phyloP scores from a whole-genome alignment of 1,140 invertebrate species.

The Drosophila oshimai region DNA sequence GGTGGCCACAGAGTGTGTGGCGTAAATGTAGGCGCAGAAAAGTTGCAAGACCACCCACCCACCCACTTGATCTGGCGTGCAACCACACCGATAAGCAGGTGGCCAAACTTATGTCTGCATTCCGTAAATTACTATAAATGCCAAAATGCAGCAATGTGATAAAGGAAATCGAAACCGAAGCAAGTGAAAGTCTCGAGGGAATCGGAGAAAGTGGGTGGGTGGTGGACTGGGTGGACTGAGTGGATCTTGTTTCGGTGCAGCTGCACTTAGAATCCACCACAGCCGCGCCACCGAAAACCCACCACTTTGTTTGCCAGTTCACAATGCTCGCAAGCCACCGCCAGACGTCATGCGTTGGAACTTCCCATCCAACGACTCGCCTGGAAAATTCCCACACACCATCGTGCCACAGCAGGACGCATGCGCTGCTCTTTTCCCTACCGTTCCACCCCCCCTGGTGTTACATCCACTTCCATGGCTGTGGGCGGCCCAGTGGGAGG shows the following conservation, averaged over 20 bases:
- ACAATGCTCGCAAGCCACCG: conserved; percentile 31
- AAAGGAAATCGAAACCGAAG: conserved; percentile 4
- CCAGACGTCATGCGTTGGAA: conserved; percentile 73
- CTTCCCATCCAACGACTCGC: conserved; percentile 11
- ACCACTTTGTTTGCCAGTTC: conserved; percentile 32
- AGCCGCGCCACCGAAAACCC: conserved; percentile 3
- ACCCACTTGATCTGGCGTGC: conserved; percentile 11
- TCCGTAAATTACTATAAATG: conserved; percentile 2
- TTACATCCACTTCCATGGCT: conserved; percentile 20
- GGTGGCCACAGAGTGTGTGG: conserved; percentile 12
- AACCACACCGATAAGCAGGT: conserved; percentile 33
- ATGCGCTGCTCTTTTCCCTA: conserved; percentile 33
- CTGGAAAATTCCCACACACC: conserved; percentile 64
- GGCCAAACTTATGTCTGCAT: conserved; percentile 1
- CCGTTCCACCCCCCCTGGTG: background rate
- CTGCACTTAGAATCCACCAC: conserved; percentile 31
- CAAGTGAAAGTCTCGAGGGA: conserved; percentile 13
- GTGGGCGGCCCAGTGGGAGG: background rate
- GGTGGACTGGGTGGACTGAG: background rate
- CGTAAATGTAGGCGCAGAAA: conserved; percentile 55
- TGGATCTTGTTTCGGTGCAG: conserved; percentile 12
- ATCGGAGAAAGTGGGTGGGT: background rate
- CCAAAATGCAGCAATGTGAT: conserved; percentile 1
- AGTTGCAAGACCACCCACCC: conserved; percentile 21
- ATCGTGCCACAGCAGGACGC: conserved; percentile 22